These are phyloP conservation scores for Xenopus laevis DNA, from an alignment of 2,113 vertebrate species.

Conservation along the genomic window DNA sequence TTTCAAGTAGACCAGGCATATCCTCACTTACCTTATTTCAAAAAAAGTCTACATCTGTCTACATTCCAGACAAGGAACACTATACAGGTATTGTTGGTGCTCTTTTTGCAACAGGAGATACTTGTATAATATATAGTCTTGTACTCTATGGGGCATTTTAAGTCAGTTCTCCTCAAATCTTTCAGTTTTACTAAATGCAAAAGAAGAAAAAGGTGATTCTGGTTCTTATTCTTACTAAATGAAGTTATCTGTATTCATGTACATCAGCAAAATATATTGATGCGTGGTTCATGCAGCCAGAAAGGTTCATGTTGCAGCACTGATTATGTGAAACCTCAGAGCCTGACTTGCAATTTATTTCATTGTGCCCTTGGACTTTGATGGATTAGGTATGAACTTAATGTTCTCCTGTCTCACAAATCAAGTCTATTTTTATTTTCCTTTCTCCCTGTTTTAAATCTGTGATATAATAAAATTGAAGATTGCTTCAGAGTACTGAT, in stretches of 20 bases:
- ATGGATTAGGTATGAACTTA: slow-evolving; percentile 11
- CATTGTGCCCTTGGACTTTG: slow-evolving; percentile 17
- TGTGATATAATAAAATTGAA: not conserved
- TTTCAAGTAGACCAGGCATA: too few relatives aligned
- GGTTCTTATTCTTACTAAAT: not conserved
- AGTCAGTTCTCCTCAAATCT: too few relatives aligned
- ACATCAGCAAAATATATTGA: slow-evolving; percentile 13
- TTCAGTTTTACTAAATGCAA: too few relatives aligned
- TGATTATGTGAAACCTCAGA: not conserved
- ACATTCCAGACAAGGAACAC: too few relatives aligned
- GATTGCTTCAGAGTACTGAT: not conserved
- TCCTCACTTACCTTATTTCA: too few relatives aligned
- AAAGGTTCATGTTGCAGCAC: not conserved
- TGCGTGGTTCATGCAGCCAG: not conserved
- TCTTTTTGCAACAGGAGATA: too few relatives aligned
- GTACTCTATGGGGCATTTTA: too few relatives aligned
- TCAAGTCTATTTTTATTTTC: slow-evolving; percentile 4
- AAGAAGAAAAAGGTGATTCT: not conserved
- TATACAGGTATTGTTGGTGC: too few relatives aligned
- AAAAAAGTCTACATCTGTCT: too few relatives aligned
- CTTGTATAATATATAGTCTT: too few relatives aligned
- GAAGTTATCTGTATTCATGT: slow-evolving; percentile 32
- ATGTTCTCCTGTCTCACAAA: slow-evolving; percentile 7
- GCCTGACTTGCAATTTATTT: slow-evolving; percentile 9
- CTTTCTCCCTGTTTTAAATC: not conserved